phyloP scores from a whole-genome alignment of 2,888 invertebrate genomes.

The Chrysodeixis includens region DNA sequence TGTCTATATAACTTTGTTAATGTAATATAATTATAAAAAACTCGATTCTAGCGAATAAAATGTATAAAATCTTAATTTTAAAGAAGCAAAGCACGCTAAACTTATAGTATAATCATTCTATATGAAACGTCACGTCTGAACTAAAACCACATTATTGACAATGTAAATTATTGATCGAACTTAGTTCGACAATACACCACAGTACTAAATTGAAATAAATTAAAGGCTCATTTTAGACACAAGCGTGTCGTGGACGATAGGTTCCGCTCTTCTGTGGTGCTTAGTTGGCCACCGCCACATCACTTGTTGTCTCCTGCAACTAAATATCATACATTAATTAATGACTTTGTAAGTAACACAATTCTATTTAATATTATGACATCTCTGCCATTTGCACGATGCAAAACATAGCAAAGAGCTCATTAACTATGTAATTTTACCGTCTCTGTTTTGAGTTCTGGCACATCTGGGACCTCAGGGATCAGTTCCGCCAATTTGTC shows the following conservation, averaged over 20 bases:
- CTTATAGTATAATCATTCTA: conserved; percentile 87
- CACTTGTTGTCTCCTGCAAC: conserved; percentile 77
- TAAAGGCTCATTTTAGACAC: conserved; percentile 81
- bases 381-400: too few species aligned
- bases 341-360: not conserved
- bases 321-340: conserved; percentile 21
- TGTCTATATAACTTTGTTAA: conserved; percentile 89
- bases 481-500: conserved; percentile 84
- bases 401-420: too few species aligned
- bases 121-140: conserved; percentile 82
- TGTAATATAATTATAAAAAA: conserved; percentile 83
- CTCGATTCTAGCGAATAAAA: conserved; percentile 87
- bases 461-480: conserved; percentile 82
- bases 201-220: conserved; percentile 84
- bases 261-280: conserved; percentile 43
- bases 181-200: conserved; percentile 85
- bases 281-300: conserved; percentile 79
- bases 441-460: conserved; percentile 82
- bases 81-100: conserved; percentile 89
- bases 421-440: conserved; percentile 65
- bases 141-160: conserved; percentile 80
- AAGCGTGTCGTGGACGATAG: conserved; percentile 65
- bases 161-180: conserved; percentile 80
- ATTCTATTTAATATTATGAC: too few species aligned
- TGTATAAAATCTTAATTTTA: conserved; percentile 88